Base-by-base conservation (phyloP, 1,140 invertebrate genomes). In the Globodera rostochiensis region DNA sequence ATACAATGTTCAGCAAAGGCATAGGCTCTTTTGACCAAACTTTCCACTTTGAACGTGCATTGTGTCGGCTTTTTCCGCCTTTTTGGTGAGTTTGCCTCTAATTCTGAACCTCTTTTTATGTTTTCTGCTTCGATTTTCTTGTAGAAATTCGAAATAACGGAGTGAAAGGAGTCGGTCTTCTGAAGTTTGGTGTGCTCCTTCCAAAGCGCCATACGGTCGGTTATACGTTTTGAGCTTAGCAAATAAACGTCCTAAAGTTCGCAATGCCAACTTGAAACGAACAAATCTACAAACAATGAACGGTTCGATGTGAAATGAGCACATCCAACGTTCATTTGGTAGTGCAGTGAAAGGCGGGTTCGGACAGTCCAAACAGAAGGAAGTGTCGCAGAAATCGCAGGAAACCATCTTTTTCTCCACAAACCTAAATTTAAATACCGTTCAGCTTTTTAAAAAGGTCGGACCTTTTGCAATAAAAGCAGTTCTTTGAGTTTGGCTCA, bases 301-400 rank as follows among this genome's bases (percentile, higher is more conserved):
- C 92, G 86, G 93, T 93, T 98, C 95, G 3, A 95, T 93, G 91
- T 98, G 96, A 91, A 95, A 95, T 0, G 96, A 96, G 91, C 96
- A 98, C 95, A 98, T 97, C 96, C 96, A 98, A 74, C 93, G 91
- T 0, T 94, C 94, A 36, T 93, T 93, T 2, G 96, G 96, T 80
- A 95, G 91, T 7, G 93, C 93, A 0, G 95, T 95, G 25, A 98
- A 91, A 1, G 96, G 96, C 21, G 96, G 95, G 90, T 96, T 94
- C 47, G 98, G 90, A 89, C 96, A 98, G 89, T 98, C 96, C 82
- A 95, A 92, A 90, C 98, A 96, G 90, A 94, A 98, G 85, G 94
- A 93, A 73, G 95, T 90, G 1, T 94, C 93, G 90, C 96, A 98
- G 90, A 95, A 98, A 91, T 98, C 96, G 91, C 96, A 98, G 73